phyloP scores from a whole-genome alignment of 2,797 vertebrate species.

The Pseudocheirus occidentalis region DNA sequence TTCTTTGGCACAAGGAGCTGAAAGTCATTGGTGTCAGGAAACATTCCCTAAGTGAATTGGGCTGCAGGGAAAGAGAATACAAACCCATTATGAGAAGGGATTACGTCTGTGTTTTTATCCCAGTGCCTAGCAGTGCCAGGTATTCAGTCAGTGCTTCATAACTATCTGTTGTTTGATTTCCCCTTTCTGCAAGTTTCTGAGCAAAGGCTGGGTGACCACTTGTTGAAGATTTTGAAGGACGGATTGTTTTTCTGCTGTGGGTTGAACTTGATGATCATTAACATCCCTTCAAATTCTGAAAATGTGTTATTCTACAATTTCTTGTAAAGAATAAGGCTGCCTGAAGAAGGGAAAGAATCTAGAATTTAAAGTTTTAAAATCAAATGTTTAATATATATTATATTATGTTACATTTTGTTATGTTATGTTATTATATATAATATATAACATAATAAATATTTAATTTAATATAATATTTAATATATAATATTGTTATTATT shows the following conservation, averaged over 20 bases:
- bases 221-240: not conserved
- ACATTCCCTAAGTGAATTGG: not conserved
- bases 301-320: not conserved
- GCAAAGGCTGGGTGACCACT: not conserved
- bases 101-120: not conserved
- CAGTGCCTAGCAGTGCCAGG: not conserved
- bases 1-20: not conserved
- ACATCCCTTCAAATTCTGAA: not conserved
- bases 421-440: no score
- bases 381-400: no score
- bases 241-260: not conserved
- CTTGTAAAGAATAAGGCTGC: not conserved
- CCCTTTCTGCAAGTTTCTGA: not conserved
- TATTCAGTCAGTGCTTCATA: not conserved
- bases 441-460: no score
- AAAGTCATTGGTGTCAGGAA: not conserved
- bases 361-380: no score
- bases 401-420: no score
- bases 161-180: not conserved
- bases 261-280: not conserved
- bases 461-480: no score
- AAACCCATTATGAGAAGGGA: not conserved
- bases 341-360: not conserved
- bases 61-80: not conserved
- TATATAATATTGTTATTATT: no score